Evolutionary conservation across 2,888 invertebrate species (phyloP).

Genomic region (Nasonovia ribisnigri): DNA sequence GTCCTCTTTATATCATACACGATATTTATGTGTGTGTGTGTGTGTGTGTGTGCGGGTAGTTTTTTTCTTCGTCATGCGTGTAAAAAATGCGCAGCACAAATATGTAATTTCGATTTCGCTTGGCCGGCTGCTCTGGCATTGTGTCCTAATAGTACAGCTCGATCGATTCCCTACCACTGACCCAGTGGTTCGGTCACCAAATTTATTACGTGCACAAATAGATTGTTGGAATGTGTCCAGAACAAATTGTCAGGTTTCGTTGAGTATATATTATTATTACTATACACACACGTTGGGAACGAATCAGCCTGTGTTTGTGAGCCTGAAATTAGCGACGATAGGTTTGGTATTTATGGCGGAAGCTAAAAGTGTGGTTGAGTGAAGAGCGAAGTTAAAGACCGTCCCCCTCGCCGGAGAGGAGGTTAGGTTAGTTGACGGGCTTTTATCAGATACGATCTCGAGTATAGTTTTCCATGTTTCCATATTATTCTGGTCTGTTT

Average conservation of each 20-base stretch:
- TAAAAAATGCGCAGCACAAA: not conserved
- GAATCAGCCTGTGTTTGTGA: not conserved
- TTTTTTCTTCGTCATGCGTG: not conserved
- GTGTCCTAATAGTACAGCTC: not conserved
- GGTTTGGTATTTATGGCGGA: not conserved
- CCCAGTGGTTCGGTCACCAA: not conserved
- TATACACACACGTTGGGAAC: not conserved
- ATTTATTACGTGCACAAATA: not conserved
- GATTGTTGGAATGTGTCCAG: not conserved
- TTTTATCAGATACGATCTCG: not conserved
- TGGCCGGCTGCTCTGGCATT: not conserved
- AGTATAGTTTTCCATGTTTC: not conserved
- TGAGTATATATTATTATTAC: not conserved
- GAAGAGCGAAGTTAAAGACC: not conserved
- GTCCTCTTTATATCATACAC: not conserved
- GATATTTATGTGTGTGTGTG: not conserved
- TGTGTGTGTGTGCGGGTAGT: too few relatives aligned
- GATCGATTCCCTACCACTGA: not conserved
- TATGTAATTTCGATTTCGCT: not conserved
- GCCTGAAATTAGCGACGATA: not conserved
- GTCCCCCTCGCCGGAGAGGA: too few relatives aligned
- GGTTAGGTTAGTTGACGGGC: not conserved
- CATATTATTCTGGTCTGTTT: not conserved
- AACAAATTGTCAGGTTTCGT: not conserved
- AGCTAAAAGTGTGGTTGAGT: not conserved